Percentiles rank a stretch among this genome's conserved stretches.
Evolutionary conservation across 2,797 vertebrate genomes (phyloP).

Genomic region (Halcyon leucocephala): DNA sequence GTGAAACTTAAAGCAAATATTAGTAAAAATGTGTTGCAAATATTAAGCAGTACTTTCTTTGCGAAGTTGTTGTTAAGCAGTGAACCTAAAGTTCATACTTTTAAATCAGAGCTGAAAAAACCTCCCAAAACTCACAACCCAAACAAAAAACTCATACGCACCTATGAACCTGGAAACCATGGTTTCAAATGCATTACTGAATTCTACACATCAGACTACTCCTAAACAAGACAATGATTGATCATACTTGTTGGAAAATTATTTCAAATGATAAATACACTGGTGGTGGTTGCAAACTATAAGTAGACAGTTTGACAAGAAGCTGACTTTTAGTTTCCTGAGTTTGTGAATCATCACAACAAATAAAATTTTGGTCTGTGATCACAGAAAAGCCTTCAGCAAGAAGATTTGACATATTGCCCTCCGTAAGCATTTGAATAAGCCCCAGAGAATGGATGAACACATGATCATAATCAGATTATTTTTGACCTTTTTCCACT

Average conservation of each 20-base stretch:
- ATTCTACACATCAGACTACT: not conserved
- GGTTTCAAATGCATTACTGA: not conserved
- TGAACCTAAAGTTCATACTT: not conserved
- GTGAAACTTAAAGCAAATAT: not conserved
- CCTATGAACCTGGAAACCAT: not conserved
- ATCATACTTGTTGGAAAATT: not conserved
- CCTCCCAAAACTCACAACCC: not conserved
- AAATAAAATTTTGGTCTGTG: not conserved
- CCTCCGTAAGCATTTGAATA: not conserved
- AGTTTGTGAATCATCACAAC: not conserved
- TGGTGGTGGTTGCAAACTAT: not conserved
- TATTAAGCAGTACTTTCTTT: not conserved
- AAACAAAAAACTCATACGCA: not conserved
- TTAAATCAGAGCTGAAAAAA: not conserved
- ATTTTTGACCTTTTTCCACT: slow-evolving; percentile 15
- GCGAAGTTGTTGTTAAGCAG: not conserved
- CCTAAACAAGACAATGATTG: not conserved
- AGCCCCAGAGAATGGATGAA: not conserved
- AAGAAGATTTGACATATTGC: not conserved
- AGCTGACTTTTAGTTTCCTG: not conserved
- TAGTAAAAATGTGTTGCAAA: not conserved
- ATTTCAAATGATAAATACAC: not conserved
- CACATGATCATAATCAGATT: not conserved
- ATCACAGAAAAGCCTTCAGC: not conserved
- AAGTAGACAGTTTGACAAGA: not conserved